Evolutionary conservation across 37 sponge, comb jelly and placozoan species (phyloP).

Genomic region (Dysidea cf. avara): DNA sequence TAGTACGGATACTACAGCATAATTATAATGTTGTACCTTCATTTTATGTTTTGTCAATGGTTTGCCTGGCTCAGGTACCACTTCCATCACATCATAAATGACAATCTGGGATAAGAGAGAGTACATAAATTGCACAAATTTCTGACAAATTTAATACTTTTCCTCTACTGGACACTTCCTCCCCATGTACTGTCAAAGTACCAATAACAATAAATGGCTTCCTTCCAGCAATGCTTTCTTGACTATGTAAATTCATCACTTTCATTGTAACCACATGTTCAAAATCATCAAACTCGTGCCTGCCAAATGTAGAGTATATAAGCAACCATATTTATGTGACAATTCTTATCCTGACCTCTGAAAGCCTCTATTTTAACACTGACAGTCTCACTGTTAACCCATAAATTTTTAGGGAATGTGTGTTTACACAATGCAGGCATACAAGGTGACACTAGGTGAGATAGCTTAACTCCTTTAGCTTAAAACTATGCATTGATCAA

Average conservation of each 20-base stretch:
- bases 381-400: too few relatives aligned
- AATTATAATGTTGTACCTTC: slow-evolving; percentile 45
- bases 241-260: slow-evolving; percentile 76
- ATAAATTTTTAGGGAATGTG: too few relatives aligned
- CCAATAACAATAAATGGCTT: slow-evolving; percentile 89
- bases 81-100: slow-evolving; percentile 94
- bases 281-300: slow-evolving; percentile 62
- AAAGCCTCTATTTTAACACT: too few relatives aligned
- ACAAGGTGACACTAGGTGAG: too few relatives aligned
- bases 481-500: too few relatives aligned
- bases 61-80: slow-evolving; percentile 96
- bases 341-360: too few relatives aligned
- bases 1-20: background rate
- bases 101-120: slow-evolving; percentile 41
- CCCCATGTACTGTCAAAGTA: slow-evolving; percentile 70
- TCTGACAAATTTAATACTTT: slow-evolving; percentile 33
- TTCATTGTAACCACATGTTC: slow-evolving; percentile 89
- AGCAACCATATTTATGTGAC: too few relatives aligned
- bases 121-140: background rate
- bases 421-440: too few relatives aligned
- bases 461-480: too few relatives aligned
- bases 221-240: slow-evolving; percentile 81
- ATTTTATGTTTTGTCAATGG: slow-evolving; percentile 88
- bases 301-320: too few relatives aligned
- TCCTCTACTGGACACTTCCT: slow-evolving; percentile 85